phyloP scores from a whole-genome alignment of 1,140 invertebrate species.

The Fopius arisanus region DNA sequence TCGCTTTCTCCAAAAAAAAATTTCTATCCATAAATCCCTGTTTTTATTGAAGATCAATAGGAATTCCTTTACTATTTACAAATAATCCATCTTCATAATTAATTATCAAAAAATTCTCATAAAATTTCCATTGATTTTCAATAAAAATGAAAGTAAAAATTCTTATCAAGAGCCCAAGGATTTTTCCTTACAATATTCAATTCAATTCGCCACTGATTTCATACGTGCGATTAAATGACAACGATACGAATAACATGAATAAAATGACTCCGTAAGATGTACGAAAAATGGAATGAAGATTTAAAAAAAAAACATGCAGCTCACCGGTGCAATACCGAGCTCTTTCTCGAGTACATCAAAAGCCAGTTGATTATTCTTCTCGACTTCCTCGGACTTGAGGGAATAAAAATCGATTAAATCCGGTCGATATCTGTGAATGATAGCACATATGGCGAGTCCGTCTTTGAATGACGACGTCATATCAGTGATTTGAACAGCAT shows the following conservation, averaged over 20 bases:
- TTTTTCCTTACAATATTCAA: too few species aligned
- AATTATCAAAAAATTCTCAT: too few species aligned
- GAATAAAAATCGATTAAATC: slow-evolving; percentile 81
- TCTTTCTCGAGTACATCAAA: slow-evolving; percentile 84
- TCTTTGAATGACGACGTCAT: slow-evolving; percentile 77
- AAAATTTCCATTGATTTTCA: too few species aligned
- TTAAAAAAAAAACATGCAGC: slow-evolving; percentile 16
- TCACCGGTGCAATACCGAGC: slow-evolving; percentile 77
- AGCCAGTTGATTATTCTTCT: slow-evolving; percentile 80
- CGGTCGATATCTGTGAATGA: slow-evolving; percentile 87
- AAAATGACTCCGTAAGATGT: background rate
- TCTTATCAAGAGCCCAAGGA: too few species aligned
- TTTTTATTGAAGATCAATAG: too few species aligned
- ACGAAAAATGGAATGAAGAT: background rate
- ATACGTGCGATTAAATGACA: slow-evolving; percentile 23
- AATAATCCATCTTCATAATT: too few species aligned
- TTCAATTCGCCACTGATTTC: too few species aligned
- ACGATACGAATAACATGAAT: slow-evolving; percentile 12
- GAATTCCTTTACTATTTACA: too few species aligned
- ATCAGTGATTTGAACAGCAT: slow-evolving; percentile 73
- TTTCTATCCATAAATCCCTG: too few species aligned
- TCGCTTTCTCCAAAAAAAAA: too few species aligned
- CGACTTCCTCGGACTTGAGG: slow-evolving; percentile 71
- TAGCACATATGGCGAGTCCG: slow-evolving; percentile 83
- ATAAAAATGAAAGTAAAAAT: too few species aligned